Evolutionary conservation across 1,140 invertebrate species (phyloP).

Genomic region (Dendroctonus valens): DNA sequence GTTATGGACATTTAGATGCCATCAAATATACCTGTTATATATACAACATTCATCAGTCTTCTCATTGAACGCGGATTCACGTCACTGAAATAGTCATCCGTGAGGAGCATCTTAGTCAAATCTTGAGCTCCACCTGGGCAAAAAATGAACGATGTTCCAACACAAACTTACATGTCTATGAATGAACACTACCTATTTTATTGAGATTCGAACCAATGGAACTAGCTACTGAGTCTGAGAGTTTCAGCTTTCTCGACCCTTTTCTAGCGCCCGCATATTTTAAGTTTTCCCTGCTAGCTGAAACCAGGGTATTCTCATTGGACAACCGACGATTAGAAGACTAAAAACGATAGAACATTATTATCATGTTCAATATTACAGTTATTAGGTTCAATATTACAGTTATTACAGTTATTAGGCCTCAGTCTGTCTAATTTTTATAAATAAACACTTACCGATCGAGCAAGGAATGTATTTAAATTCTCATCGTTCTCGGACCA

Average conservation of each 20-base stretch:
- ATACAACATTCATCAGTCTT: constrained; percentile 95
- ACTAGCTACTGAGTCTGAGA: constrained; percentile 86
- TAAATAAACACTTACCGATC: constrained; percentile 40
- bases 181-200: constrained; percentile 52
- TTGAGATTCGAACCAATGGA: constrained; percentile 86
- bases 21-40: constrained; percentile 75
- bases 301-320: constrained; percentile 76
- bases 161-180: not conserved
- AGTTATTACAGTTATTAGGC: not conserved
- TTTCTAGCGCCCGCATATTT: constrained; percentile 53
- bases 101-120: constrained; percentile 82
- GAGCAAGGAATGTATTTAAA: constrained; percentile 44
- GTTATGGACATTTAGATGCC: not conserved
- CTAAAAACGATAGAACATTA: constrained; percentile 35
- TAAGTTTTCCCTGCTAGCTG: constrained; percentile 68
- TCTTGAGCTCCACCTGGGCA: constrained; percentile 61
- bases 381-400: not conserved
- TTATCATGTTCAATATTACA: constrained; percentile 1
- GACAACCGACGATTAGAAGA: constrained; percentile 69
- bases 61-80: constrained; percentile 97
- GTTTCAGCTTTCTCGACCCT: constrained; percentile 67
- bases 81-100: constrained; percentile 95
- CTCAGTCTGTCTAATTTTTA: too few relatives aligned
- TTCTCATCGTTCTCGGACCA: constrained; percentile 53
- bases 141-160: not conserved